phyloP scores from a whole-genome alignment of 2,113 vertebrate genomes.

The Mormyrus iriodes region DNA sequence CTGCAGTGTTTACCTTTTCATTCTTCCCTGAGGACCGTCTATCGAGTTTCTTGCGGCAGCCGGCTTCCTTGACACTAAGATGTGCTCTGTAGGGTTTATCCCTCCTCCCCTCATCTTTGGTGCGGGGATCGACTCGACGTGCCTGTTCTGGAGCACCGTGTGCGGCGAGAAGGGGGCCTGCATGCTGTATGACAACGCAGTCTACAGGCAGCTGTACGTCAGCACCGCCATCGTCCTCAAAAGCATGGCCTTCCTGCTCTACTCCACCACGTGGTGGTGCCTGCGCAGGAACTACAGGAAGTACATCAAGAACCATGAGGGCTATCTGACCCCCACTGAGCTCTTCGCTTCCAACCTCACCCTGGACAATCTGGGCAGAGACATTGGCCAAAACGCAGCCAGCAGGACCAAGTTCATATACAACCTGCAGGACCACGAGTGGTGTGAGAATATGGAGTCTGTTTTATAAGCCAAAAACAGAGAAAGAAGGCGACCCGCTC shows the following conservation, averaged over 20 bases:
- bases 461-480: constrained; percentile 76
- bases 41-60: not conserved
- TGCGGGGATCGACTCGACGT: constrained; percentile 92
- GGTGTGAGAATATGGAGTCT: constrained; percentile 98
- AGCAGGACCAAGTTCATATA: constrained; percentile 98
- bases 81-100: constrained; percentile 80
- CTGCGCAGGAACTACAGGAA: constrained; percentile 90
- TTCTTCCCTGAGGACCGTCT: not conserved
- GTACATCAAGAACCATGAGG: constrained; percentile 89
- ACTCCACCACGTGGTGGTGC: constrained; percentile 90
- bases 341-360: constrained; percentile 87
- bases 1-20: not conserved
- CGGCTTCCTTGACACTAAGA: not conserved
- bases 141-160: constrained; percentile 92
- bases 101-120: constrained; percentile 95
- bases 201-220: constrained; percentile 87
- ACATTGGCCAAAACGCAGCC: constrained; percentile 63
- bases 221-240: constrained; percentile 91
- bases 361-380: constrained; percentile 78
- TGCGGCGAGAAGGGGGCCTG: constrained; percentile 85
- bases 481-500: constrained; percentile 23
- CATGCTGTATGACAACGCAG: constrained; percentile 83
- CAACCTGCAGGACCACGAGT: constrained; percentile 92
- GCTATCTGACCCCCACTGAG: constrained; percentile 77
- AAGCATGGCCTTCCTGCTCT: constrained; percentile 86